Evolutionary conservation across 1,140 invertebrate species (phyloP), one percentile per base, ranked within the genome.

Genomic region (Euwallacea fornicatus): DNA sequence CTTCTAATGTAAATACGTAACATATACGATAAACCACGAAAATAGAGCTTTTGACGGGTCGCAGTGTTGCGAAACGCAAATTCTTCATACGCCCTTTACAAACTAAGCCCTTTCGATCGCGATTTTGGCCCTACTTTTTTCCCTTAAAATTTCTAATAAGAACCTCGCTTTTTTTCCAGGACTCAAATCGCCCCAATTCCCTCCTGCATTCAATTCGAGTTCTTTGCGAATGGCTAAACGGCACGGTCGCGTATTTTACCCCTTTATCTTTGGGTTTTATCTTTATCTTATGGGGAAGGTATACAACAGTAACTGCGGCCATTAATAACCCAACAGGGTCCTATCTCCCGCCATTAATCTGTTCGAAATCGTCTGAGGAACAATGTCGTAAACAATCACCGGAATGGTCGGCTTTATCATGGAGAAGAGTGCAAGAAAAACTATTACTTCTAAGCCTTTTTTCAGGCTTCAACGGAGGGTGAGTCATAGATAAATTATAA

Each of bases 241-340:
- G 60, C 55, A 44, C 68, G 60, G 59, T 62, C 68, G 59, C 68
- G 68, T 63, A 70, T 70, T 70, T 70, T 70, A 70, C 68, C 68
- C 68, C 66, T 46, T 70, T 70, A 70, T 70, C 68, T 70, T 47
- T 9, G 63, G 15, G 66, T 16, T 70, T 70, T 70, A 70, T 70
- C 68, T 70, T 54, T 70, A 70, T 70, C 68, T 70, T 70, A 70
- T 63, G 53, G 68, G 59, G 59, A 60, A 70, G 68, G 68, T 70
- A 70, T 64, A 70, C 68, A 70, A 70, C 61, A 58, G 68, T 63
- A 63, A 70, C 68, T 63, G 59, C 42, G 68, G 61, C 53, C 47
- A 60, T 70, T 70, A 70, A 70, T 70, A 70, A 63, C 68, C 68
- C 68, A 41, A 41, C 59, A 59, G 68, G 59, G 55, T 16, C 47